These are phyloP conservation scores for Rotaria socialis DNA, from an alignment of 2,888 invertebrate species.

Conservation along the genomic window DNA sequence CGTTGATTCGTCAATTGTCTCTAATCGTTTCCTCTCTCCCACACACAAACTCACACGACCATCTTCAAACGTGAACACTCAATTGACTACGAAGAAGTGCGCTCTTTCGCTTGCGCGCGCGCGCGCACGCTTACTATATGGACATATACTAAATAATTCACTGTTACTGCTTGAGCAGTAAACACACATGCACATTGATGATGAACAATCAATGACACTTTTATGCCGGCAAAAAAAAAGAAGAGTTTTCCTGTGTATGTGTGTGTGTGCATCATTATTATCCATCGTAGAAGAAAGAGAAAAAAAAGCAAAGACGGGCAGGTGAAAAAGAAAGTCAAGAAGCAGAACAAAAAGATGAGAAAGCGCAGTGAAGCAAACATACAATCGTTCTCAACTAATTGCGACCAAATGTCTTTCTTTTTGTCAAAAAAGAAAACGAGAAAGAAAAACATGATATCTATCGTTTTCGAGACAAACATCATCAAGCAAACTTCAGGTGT, in stretches of 20 bases:
- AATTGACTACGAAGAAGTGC: conserved; percentile 1
- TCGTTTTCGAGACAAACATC: conserved; percentile 32
- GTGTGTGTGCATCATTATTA: neutral
- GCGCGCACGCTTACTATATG: conserved; percentile 6
- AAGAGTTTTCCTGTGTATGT: conserved; percentile 24
- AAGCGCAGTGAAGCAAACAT: conserved; percentile 29
- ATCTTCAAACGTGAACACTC: conserved; percentile 32
- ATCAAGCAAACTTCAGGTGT: conserved; percentile 32
- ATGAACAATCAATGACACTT: conserved; percentile 32
- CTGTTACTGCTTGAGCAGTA: conserved; percentile 9
- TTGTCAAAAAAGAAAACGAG: neutral
- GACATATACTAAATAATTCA: conserved; percentile 28
- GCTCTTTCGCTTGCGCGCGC: neutral
- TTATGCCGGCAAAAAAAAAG: conserved; percentile 22
- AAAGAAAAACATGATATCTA: conserved; percentile 29
- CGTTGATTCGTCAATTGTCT: conserved; percentile 32
- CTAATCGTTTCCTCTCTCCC: conserved; percentile 3
- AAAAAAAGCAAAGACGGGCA: conserved; percentile 21
- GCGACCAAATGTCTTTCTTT: conserved; percentile 29
- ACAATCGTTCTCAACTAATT: conserved; percentile 32
- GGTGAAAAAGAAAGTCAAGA: conserved; percentile 29
- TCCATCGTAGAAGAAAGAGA: neutral
- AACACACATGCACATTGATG: conserved; percentile 15
- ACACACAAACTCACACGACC: neutral
- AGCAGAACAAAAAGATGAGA: conserved; percentile 32